Evolutionary conservation across 1,140 invertebrate species (phyloP).

Genomic region (Ceratosolen solmsi): DNA sequence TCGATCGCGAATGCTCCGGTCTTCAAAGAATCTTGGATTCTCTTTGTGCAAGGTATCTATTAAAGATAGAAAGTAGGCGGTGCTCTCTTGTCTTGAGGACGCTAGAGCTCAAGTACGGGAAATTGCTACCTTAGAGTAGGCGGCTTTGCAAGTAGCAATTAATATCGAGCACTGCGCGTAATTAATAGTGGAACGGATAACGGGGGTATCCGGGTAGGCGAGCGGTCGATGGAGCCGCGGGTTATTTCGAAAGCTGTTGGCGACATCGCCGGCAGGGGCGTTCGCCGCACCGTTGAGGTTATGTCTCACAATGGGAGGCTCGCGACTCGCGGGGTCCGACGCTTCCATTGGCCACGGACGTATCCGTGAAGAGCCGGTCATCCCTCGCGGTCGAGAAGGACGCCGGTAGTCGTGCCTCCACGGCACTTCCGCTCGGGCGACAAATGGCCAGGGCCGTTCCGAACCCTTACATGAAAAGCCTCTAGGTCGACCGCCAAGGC

Average conservation of each 20-base stretch:
- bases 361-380: neutral
- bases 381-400: neutral
- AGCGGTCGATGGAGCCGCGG: constrained; percentile 25
- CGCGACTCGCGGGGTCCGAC: neutral
- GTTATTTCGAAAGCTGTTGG: constrained; percentile 19
- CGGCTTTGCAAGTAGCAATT: neutral
- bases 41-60: too few relatives aligned
- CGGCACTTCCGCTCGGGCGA: neutral
- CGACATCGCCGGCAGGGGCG: neutral
- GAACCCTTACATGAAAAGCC: neutral
- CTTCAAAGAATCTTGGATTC: too few relatives aligned
- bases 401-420: neutral
- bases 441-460: neutral
- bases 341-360: neutral
- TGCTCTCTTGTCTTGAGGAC: too few relatives aligned
- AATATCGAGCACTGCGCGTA: neutral
- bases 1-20: too few relatives aligned
- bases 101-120: neutral
- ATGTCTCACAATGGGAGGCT: neutral
- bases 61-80: too few relatives aligned
- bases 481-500: neutral
- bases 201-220: neutral
- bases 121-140: neutral
- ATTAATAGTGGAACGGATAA: neutral
- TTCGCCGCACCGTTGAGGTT: neutral